Evolutionary conservation across 2,888 invertebrate species (phyloP).

Genomic region (Heliconius charithonia): DNA sequence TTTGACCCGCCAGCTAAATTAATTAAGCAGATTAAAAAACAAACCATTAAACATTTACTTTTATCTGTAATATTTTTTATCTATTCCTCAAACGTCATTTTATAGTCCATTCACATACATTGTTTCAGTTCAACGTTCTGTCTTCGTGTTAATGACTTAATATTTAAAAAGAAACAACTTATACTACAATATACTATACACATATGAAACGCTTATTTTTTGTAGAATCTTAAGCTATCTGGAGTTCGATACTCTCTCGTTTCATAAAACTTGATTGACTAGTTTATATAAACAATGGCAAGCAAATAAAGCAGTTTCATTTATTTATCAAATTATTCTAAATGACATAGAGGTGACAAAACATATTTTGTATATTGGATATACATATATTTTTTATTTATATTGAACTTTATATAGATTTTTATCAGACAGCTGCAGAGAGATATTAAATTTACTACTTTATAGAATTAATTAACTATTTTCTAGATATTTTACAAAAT

Average conservation of each 20-base stretch:
- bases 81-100: conserved; percentile 29
- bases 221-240: conserved; percentile 13
- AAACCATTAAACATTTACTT: conserved; percentile 11
- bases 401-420: neutral
- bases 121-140: conserved; percentile 32
- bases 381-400: conserved; percentile 6
- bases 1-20: neutral
- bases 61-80: conserved; percentile 19
- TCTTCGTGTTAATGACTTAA: conserved; percentile 27
- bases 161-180: conserved; percentile 18
- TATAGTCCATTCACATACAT: conserved; percentile 33
- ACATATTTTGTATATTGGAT: neutral
- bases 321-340: conserved; percentile 19
- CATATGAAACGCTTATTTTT: neutral
- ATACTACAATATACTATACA: neutral
- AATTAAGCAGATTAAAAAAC: conserved; percentile 16
- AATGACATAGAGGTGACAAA: conserved; percentile 12
- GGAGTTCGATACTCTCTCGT: conserved; percentile 32
- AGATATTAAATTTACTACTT: neutral
- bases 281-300: conserved; percentile 22
- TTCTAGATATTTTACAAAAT: neutral
- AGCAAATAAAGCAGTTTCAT: conserved; percentile 24
- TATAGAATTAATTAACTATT: neutral
- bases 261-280: conserved; percentile 18
- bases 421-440: neutral